Evolutionary conservation across 2,888 invertebrate genomes (phyloP).

Genomic region (Meandrusa payeni): DNA sequence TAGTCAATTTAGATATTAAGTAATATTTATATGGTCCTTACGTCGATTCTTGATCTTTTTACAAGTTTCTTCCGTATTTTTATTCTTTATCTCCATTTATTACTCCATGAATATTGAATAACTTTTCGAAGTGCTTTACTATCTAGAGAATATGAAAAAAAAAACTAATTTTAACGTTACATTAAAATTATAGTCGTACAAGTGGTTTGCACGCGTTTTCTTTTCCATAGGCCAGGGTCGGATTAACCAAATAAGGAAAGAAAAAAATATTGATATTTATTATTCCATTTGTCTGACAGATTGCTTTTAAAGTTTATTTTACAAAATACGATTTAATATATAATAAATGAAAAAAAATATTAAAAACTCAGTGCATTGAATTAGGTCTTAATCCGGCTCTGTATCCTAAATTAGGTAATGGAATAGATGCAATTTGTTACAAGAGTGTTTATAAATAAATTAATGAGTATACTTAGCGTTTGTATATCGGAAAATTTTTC

Average conservation of each 20-base stretch:
- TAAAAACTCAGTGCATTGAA: too few relatives aligned
- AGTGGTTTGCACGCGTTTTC: slow-evolving; percentile 67
- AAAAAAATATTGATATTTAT: too few relatives aligned
- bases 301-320: too few relatives aligned
- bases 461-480: slow-evolving; percentile 67
- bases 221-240: slow-evolving; percentile 23
- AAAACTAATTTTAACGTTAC: slow-evolving; percentile 75
- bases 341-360: not conserved
- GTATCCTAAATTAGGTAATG: slow-evolving; percentile 20
- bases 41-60: slow-evolving; percentile 8
- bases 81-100: slow-evolving; percentile 25
- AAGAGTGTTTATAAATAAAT: slow-evolving; percentile 61
- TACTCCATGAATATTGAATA: slow-evolving; percentile 55
- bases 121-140: slow-evolving; percentile 81
- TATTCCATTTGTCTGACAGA: too few relatives aligned
- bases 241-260: too few relatives aligned
- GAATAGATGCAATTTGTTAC: slow-evolving; percentile 52
- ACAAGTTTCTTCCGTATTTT: slow-evolving; percentile 25
- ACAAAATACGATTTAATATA: too few relatives aligned
- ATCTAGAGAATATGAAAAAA: slow-evolving; percentile 72
- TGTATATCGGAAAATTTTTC: slow-evolving; percentile 64
- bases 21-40: slow-evolving; percentile 36
- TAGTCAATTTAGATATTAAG: slow-evolving; percentile 73
- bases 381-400: slow-evolving; percentile 6
- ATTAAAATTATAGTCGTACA: slow-evolving; percentile 66